A percentile compares a stretch with the other conserved stretches of the same genome.
Evolutionary conservation across 2,888 invertebrate species (phyloP).

Genomic region (Andrena chrysosceles): DNA sequence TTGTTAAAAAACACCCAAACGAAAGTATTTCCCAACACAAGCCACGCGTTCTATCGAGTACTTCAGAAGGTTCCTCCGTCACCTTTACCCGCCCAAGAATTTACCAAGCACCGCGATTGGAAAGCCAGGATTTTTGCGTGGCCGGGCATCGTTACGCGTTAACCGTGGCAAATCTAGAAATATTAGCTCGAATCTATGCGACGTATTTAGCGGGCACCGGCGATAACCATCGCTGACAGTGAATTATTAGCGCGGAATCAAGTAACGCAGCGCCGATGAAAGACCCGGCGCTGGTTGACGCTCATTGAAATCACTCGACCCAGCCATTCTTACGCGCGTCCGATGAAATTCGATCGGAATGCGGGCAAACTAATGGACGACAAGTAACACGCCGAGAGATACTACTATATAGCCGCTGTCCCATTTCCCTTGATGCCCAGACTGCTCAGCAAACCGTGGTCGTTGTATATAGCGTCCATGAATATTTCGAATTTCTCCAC

Average conservation of each 20-base stretch:
- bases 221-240: constrained; percentile 76
- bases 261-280: constrained; percentile 58
- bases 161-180: constrained; percentile 35
- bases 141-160: constrained; percentile 13
- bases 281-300: constrained; percentile 57
- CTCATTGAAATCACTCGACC: constrained; percentile 56
- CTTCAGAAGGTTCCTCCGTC: not conserved
- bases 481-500: constrained; percentile 32
- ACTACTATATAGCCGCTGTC: constrained; percentile 23
- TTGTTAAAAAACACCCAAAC: too few relatives aligned
- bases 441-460: not conserved
- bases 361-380: constrained; percentile 74
- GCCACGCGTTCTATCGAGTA: not conserved
- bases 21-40: not conserved
- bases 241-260: constrained; percentile 73
- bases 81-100: not conserved
- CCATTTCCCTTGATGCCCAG: constrained; percentile 38
- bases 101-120: not conserved
- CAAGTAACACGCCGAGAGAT: constrained; percentile 59
- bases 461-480: not conserved
- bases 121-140: constrained; percentile 14
- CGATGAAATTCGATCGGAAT: constrained; percentile 71
- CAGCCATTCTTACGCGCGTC: constrained; percentile 39
- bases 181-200: constrained; percentile 25
- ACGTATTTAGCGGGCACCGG: constrained; percentile 23